Percentiles rank a stretch among this genome's conserved stretches.
Conservation (phyloP, 1,140 invertebrate genomes). For the Pseudomyrmex dendroicus region DNA sequence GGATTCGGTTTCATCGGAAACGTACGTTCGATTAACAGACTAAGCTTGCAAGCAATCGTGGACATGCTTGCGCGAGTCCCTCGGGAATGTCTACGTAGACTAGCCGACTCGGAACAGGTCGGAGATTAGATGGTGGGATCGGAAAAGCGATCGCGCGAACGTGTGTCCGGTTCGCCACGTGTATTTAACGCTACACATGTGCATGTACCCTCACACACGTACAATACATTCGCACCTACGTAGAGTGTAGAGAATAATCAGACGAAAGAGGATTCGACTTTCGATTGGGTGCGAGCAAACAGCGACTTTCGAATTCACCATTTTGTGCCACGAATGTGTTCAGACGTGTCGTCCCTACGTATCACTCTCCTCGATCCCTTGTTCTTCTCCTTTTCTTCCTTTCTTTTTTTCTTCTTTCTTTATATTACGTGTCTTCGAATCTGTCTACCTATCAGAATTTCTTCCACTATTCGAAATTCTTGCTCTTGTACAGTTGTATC, state of each 20-base stretch:
- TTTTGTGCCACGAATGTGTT: constrained; percentile 61
- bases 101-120: constrained; percentile 12
- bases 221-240: background rate
- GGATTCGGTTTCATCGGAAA: constrained; percentile 19
- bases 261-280: constrained; percentile 58
- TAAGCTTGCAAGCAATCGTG: constrained; percentile 38
- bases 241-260: constrained; percentile 24
- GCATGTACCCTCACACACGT: no score
- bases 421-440: constrained; percentile 53
- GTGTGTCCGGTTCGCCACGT: background rate
- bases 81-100: constrained; percentile 37
- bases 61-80: constrained; percentile 38
- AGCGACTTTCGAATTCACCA: constrained; percentile 64
- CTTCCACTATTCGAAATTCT: constrained; percentile 63
- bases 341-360: constrained; percentile 67
- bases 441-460: constrained; percentile 64
- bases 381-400: background rate
- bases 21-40: constrained; percentile 46
- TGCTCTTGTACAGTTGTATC: constrained; percentile 46
- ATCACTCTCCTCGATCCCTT: constrained; percentile 56
- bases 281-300: constrained; percentile 76
- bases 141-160: constrained; percentile 17
- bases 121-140: constrained; percentile 31
- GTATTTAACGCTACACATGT: constrained; percentile 24
- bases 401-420: constrained; percentile 13